phyloP scores from a whole-genome alignment of 2,888 invertebrate species.

The Cryptosula pallasiana region DNA sequence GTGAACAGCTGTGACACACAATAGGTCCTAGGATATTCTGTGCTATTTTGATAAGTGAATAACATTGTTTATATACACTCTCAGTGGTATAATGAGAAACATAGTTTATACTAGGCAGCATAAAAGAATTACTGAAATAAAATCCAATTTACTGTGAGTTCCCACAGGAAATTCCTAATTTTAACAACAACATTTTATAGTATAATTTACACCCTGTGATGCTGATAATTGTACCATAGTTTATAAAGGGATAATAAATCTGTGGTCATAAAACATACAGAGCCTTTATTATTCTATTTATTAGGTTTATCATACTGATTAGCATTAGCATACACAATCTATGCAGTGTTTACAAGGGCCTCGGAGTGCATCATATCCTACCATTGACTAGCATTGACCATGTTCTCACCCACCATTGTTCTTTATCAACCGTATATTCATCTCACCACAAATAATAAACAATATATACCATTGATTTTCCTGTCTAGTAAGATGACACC shows the following conservation, averaged over 20 bases:
- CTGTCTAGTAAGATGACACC: not conserved
- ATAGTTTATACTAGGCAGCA: not conserved
- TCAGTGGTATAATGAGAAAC: not conserved
- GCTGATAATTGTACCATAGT: conserved; percentile 8
- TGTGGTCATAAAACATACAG: conserved; percentile 24
- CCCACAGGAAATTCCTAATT: conserved; percentile 24
- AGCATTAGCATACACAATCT: conserved; percentile 13
- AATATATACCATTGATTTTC: not conserved
- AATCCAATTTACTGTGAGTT: conserved; percentile 23
- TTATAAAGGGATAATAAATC: conserved; percentile 22
- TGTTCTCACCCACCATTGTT: too few species aligned
- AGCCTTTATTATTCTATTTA: conserved; percentile 23
- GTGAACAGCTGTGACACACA: not conserved
- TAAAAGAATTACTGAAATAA: conserved; percentile 15
- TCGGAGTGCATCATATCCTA: not conserved
- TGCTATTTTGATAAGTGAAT: not conserved
- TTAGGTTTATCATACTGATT: conserved; percentile 24
- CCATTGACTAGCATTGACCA: too few species aligned
- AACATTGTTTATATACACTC: not conserved
- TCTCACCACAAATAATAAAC: too few species aligned
- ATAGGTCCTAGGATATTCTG: not conserved
- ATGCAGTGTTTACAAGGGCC: not conserved
- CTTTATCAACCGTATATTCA: too few species aligned
- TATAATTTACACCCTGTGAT: conserved; percentile 22
- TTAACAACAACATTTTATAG: conserved; percentile 24